Evolutionary conservation across 2,888 invertebrate genomes (phyloP), one percentile per base, ranked within the genome.

Genomic region (Apodemia zela): DNA sequence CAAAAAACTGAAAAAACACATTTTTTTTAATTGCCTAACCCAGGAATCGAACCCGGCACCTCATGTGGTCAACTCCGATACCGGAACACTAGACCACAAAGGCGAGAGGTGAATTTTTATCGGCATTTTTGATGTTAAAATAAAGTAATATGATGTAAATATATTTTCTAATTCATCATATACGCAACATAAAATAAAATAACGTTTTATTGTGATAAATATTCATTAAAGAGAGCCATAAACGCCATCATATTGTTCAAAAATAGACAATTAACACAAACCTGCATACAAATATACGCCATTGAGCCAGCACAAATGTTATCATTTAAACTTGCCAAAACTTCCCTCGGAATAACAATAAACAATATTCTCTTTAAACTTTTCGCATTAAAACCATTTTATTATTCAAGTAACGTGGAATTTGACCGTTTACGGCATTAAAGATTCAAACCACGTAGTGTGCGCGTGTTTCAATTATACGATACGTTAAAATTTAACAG

Each of bases 381-480:
- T 81, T 82, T 75, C 70, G 70, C 77, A 79, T 79, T 75, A 79
- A 75, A 78, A 79, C 68, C 68, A 69, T 73, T 79, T 79, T 75
- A 76, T 77, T 78, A 77, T 77, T 76, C 76, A 72, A 68, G 67
- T 70, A 75, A 76, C 72, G 73, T 68, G 57, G 71, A 71, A 72
- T 75, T 77, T 73, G 75, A 74, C 75, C 77, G 72, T 77, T 79
- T 76, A 74, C 71, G 71, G 70, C 67, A 77, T 83, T 81, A 79
- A 74, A 73, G 73, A 84, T 84, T 77, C 84, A 76, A 69, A 69
- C 69, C 66, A 71, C 75, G 81, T 74, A 63, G 66, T 60, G 66
- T 69, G 77, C 74, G 77, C 82, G 81, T 79, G 81, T 81, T 84
- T 80, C 82, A 82, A 83, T 83, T 83, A 83, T 76, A 82, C 72